Evolutionary conservation across 2,797 vertebrate species (phyloP), one percentile per base, ranked within the genome.

Genomic region (Prionace glauca): DNA sequence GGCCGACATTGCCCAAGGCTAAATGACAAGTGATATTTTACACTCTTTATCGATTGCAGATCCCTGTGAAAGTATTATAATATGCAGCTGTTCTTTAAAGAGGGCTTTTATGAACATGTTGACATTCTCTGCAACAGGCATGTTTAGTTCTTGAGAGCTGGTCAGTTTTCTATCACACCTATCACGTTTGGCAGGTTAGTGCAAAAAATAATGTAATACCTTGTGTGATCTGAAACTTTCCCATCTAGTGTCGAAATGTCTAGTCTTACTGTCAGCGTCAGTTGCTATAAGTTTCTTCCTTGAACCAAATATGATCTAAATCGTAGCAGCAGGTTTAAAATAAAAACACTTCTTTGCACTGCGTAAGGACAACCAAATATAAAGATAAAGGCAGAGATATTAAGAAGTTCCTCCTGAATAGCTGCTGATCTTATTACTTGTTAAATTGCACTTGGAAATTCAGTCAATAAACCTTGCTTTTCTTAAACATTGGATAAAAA

Each of bases 31-130:
- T 97, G 93, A 96, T 96, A 97, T 96, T 97, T 96, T 96, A 97
- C 97, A 97, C 98, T 98, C 97, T 97, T 97, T 86, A 96, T 97
- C 98, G 97, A 98, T 98, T 98, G 97, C 97, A 97, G 97, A 97
- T 97, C 97, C 97, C 96, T 97, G 97, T 96, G 97, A 72, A 94
- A 72, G 12, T 74, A 94, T 94, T 56, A 45, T 74, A 74, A 94
- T 56, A 45, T 56, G 69, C 93, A 94, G 69, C 93, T 94, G 93
- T 56, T 71, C 69, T 74, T 74, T 94, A 94, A 71, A 94, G 69
- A 74, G 69, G 24, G 4, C 36, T 9, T 45, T 56, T 32, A 94
- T 71, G 93, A 94, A 72, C 93, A 94, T 94, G 24, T 94, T 74
- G 93, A 74, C 93, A 94, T 94, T 94, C 12, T 14, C 69, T 2